These are phyloP conservation scores for Callionymus lyra DNA, from an alignment of 2,113 vertebrate genomes.

Conservation along the genomic window DNA sequence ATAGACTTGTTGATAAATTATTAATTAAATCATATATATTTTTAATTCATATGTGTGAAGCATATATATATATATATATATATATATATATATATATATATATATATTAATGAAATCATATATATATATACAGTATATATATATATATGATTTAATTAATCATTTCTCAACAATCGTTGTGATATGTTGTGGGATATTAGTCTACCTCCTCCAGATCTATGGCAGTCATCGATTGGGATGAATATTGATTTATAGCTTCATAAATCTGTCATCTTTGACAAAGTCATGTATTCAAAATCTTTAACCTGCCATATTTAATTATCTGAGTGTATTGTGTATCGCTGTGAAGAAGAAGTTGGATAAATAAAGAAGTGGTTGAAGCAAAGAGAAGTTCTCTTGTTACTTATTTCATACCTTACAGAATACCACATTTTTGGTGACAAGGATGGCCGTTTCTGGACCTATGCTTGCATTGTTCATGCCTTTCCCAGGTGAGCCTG, in stretches of 20 bases:
- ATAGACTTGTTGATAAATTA: neutral
- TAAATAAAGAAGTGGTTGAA: neutral
- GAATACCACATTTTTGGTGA: neutral
- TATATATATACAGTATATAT: too few species aligned
- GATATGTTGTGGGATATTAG: too few species aligned
- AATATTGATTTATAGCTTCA: too few species aligned
- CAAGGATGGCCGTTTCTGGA: neutral
- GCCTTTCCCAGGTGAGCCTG: neutral
- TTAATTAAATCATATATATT: too few species aligned
- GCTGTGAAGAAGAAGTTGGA: conserved; percentile 1
- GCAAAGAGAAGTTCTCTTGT: neutral
- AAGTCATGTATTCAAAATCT: too few species aligned
- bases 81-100: neutral
- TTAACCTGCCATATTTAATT: neutral
- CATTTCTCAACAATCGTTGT: too few species aligned
- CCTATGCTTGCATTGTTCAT: neutral
- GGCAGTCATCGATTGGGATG: too few species aligned
- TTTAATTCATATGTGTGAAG: neutral
- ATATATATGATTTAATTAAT: too few species aligned
- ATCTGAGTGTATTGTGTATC: too few species aligned
- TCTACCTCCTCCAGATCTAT: too few species aligned
- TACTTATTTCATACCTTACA: neutral
- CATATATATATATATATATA: neutral
- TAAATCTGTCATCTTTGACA: too few species aligned
- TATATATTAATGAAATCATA: neutral